Evolutionary conservation across 1,140 invertebrate genomes (phyloP), one percentile per base, ranked within the genome.

Genomic region (Zaprionus inermis): DNA sequence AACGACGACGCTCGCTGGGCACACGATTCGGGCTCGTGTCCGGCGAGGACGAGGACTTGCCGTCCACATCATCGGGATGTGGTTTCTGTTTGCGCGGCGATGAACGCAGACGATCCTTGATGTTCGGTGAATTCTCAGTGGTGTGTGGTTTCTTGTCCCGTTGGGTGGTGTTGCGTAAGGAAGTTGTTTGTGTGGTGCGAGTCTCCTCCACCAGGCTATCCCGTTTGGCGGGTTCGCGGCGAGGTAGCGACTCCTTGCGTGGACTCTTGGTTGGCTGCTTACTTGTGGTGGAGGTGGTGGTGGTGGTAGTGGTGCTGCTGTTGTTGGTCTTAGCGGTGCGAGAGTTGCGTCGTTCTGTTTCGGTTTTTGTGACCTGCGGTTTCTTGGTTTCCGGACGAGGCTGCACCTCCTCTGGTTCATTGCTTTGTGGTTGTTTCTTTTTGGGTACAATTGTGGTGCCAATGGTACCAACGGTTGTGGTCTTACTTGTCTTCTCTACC

Each of bases 51-150:
- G 81, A 77, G 12, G 79, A 82, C 30, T 85, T 56, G 0, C 76
- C 79, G 16, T 91, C 89, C 16, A 89, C 69, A 12, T 89, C 64
- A 44, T 91, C 89, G 6, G 78, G 32, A 24, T 78, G 64, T 0
- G 73, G 59, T 22, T 90, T 83, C 11, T 72, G 79, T 24, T 86
- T 88, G 34, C 85, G 80, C 0, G 84, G 85, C 14, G 90, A 86
- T 5, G 90, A 91, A 3, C 90, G 85, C 38, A 91, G 55, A 0
- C 90, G 90, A 61, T 91, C 90, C 71, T 91, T 91, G 12, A 91
- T 84, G 0, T 56, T 49, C 24, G 14, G 30, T 52, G 44, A 12
- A 18, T 56, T 58, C 24, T 68, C 57, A 18, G 38, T 16, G 38
- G n/a, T n/a, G 2, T 44, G 38, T 44, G 38, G 38, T 44, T 44